These are phyloP conservation scores for Cheumatopsyche charites DNA, from an alignment of 1,140 invertebrate species.

Conservation along the genomic window DNA sequence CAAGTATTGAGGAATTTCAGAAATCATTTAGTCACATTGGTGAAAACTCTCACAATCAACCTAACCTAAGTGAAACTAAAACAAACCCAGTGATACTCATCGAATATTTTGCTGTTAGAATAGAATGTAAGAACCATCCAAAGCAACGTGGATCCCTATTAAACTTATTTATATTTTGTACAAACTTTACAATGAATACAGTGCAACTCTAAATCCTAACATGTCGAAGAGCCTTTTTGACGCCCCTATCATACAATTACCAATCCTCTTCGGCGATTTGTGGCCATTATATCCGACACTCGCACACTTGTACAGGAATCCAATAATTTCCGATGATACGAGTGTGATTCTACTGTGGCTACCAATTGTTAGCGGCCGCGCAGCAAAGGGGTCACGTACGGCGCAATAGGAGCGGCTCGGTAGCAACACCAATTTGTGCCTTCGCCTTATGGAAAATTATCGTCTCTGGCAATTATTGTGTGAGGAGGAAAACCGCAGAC, in stretches of 20 bases:
- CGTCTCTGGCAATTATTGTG: neutral
- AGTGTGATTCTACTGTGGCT: neutral
- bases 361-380: conserved; percentile 12
- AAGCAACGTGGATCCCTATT: too few species aligned
- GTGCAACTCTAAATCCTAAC: too few species aligned
- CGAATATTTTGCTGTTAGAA: too few species aligned
- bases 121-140: too few species aligned
- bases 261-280: neutral
- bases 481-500: neutral
- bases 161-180: too few species aligned
- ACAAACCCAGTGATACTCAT: too few species aligned
- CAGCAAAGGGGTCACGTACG: conserved; percentile 29
- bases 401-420: conserved; percentile 27
- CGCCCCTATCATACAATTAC: neutral
- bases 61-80: too few species aligned
- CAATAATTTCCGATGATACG: neutral
- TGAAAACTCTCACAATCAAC: too few species aligned
- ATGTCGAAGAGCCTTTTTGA: too few species aligned
- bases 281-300: neutral
- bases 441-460: conserved; percentile 6
- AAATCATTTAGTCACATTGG: too few species aligned
- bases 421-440: conserved; percentile 7
- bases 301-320: neutral
- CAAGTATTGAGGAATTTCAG: too few species aligned
- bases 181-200: too few species aligned